These are phyloP conservation scores for Oncorhynchus nerka DNA, from an alignment of 2,113 vertebrate species.

Conservation along the genomic window DNA sequence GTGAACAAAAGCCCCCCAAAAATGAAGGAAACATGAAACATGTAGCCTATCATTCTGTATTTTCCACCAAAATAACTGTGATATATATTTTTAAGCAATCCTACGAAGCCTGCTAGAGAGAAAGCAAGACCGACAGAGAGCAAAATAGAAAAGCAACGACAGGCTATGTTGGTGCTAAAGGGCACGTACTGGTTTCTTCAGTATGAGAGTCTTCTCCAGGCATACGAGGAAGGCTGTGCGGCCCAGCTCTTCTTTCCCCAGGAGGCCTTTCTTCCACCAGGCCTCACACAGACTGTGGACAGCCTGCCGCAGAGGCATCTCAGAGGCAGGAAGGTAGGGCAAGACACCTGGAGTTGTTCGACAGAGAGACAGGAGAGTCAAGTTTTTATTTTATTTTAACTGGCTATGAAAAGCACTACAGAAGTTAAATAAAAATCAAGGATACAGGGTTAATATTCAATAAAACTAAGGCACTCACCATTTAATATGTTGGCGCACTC, in stretches of 20 bases:
- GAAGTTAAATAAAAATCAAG: too few species aligned
- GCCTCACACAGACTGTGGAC: constrained; percentile 79
- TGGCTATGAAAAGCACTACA: too few species aligned
- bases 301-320: constrained; percentile 61
- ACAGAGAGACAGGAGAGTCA: background rate
- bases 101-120: background rate
- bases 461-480: constrained; percentile 55
- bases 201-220: constrained; percentile 78
- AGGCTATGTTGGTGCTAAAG: background rate
- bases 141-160: too few species aligned
- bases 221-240: constrained; percentile 79
- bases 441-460: too few species aligned
- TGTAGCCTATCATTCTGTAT: too few species aligned
- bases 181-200: constrained; percentile 76
- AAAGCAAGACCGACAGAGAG: background rate
- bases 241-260: constrained; percentile 84
- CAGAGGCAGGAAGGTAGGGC: constrained; percentile 72
- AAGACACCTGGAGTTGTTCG: constrained; percentile 72
- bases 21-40: too few species aligned
- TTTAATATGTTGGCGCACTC: constrained; percentile 80
- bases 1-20: too few species aligned
- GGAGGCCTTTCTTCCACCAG: constrained; percentile 91
- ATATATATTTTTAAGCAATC: too few species aligned
- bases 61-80: too few species aligned
- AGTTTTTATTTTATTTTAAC: too few species aligned